Percentiles rank a stretch among this genome's conserved stretches.
These are phyloP conservation scores for Phalacrocorax brasilianus DNA, from an alignment of 2,113 vertebrate genomes.

Conservation along the genomic window DNA sequence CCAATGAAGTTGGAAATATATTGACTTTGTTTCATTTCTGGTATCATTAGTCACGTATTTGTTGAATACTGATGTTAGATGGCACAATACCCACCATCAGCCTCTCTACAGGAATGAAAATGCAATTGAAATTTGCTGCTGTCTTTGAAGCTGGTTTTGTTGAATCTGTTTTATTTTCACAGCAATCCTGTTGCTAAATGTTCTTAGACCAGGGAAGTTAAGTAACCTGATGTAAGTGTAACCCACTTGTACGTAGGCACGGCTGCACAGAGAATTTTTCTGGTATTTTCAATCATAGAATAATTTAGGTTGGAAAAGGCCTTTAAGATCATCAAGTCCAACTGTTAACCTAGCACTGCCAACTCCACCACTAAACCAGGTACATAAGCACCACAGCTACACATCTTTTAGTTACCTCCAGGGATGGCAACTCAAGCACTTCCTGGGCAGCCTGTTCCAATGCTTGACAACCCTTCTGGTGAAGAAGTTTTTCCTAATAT, in stretches of 20 bases:
- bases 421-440: no score
- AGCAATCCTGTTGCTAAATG: not conserved
- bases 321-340: no score
- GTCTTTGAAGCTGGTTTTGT: not conserved
- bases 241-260: accelerated
- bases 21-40: slow-evolving; percentile 1
- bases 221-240: not conserved
- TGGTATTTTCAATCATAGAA: not conserved
- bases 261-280: not conserved
- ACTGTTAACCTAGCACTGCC: no score
- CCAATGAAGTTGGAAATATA: not conserved
- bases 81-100: not conserved
- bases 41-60: not conserved
- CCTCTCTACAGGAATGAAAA: not conserved
- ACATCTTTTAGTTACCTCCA: no score
- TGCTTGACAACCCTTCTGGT: no score
- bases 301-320: no score
- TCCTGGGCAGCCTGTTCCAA: no score
- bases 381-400: no score
- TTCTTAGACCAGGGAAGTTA: not conserved
- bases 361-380: no score
- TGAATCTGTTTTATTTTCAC: not conserved
- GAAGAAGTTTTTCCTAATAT: no score
- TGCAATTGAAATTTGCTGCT: not conserved
- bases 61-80: not conserved